Evolutionary conservation across 2,797 vertebrate genomes (phyloP).

Genomic region (Harpagifer antarcticus): DNA sequence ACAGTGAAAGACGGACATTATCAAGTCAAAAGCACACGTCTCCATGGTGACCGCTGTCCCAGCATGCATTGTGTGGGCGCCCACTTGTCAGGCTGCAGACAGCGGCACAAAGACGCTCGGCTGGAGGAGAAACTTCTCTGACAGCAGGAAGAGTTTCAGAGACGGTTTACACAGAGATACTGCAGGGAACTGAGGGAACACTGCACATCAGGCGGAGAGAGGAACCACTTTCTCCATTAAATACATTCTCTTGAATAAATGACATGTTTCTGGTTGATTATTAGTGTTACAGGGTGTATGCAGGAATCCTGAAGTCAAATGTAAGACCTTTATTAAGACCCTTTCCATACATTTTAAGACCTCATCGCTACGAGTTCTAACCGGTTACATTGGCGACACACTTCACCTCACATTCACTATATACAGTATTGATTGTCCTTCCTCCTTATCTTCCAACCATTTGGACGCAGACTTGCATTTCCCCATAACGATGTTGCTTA

Average conservation of each 20-base stretch:
- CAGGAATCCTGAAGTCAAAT: too few relatives aligned
- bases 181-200: background rate
- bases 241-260: background rate
- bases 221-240: background rate
- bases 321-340: too few relatives aligned
- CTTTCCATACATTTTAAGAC: too few relatives aligned
- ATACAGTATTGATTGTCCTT: too few relatives aligned
- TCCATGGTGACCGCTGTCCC: conserved; percentile 71
- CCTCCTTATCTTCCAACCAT: too few relatives aligned
- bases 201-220: background rate
- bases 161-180: conserved; percentile 13
- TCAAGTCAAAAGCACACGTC: conserved; percentile 45
- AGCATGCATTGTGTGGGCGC: conserved; percentile 54
- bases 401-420: too few relatives aligned
- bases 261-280: background rate
- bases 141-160: conserved; percentile 5
- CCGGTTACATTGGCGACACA: too few relatives aligned
- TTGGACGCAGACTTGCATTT: too few relatives aligned
- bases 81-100: conserved; percentile 49
- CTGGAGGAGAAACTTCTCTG: conserved; percentile 34
- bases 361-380: too few relatives aligned
- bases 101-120: conserved; percentile 54
- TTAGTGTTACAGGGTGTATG: too few relatives aligned
- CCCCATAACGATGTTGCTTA: too few relatives aligned
- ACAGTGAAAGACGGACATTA: conserved; percentile 36